Evolutionary conservation across 2,113 vertebrate species (phyloP).

Genomic region (Morone chrysops): DNA sequence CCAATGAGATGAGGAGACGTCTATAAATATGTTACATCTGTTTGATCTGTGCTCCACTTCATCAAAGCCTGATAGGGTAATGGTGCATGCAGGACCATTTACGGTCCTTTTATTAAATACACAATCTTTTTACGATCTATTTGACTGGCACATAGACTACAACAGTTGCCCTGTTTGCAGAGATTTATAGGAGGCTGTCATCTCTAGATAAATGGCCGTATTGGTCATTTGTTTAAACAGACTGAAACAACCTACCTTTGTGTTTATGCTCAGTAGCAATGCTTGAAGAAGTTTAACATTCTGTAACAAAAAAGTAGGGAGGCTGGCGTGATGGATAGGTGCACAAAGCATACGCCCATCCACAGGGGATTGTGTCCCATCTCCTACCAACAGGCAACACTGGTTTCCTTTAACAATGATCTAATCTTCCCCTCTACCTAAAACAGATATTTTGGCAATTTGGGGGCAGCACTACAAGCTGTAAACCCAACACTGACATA

Average conservation of each 20-base stretch:
- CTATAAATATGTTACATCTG: constrained; percentile 35
- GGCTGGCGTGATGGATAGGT: rapidly evolving
- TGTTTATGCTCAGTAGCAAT: neutral
- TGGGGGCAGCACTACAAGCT: neutral
- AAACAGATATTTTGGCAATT: neutral
- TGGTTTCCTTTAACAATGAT: neutral
- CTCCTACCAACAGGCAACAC: neutral
- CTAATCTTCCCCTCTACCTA: neutral
- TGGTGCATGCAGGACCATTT: constrained; percentile 42
- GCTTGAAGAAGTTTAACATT: constrained; percentile 7
- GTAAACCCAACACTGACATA: neutral
- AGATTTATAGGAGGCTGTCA: neutral
- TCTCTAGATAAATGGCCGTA: neutral
- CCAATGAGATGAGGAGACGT: constrained; percentile 35
- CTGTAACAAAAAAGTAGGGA: neutral
- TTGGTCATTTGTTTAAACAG: neutral
- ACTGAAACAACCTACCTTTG: constrained; percentile 14
- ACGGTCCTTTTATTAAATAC: constrained; percentile 48
- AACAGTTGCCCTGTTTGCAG: constrained; percentile 4
- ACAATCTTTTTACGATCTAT: constrained; percentile 35
- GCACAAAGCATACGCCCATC: neutral
- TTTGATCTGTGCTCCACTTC: constrained; percentile 51
- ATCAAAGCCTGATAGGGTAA: constrained; percentile 53
- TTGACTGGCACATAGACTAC: constrained; percentile 19
- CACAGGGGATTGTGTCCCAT: neutral